Conservation (phyloP, 35 echinoderm and acorn worm genomes). For the Chiridota heheva region DNA sequence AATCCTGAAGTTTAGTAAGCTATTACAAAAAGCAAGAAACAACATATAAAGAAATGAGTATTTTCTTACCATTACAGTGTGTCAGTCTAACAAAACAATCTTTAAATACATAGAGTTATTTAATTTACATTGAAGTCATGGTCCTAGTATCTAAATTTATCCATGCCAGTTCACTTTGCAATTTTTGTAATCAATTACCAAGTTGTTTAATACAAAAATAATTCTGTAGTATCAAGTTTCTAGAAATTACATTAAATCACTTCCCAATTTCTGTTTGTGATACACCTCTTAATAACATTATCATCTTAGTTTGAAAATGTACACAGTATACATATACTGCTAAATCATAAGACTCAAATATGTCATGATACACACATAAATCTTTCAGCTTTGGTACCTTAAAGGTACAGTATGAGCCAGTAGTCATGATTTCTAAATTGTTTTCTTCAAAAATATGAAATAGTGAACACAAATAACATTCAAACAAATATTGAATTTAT, state of each 20-base stretch:
- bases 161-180: not conserved
- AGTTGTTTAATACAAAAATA: too few relatives aligned
- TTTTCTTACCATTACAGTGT: not conserved
- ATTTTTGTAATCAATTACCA: not conserved
- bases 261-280: too few relatives aligned
- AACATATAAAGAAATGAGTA: not conserved
- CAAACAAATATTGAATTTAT: not conserved
- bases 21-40: constrained; percentile 15
- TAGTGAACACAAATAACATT: not conserved
- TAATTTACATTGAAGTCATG: not conserved
- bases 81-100: not conserved
- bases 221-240: too few relatives aligned
- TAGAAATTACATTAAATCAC: too few relatives aligned
- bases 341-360: too few relatives aligned
- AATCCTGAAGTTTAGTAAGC: constrained; percentile 65
- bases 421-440: not conserved
- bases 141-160: not conserved
- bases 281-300: too few relatives aligned
- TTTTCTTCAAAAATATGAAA: not conserved
- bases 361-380: not conserved
- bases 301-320: too few relatives aligned
- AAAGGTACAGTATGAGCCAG: not conserved
- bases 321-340: too few relatives aligned
- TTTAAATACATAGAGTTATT: not conserved
- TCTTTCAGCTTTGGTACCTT: not conserved